Evolutionary conservation across 2,797 vertebrate genomes (phyloP).

Genomic region (Chaetophractus vellerosus): DNA sequence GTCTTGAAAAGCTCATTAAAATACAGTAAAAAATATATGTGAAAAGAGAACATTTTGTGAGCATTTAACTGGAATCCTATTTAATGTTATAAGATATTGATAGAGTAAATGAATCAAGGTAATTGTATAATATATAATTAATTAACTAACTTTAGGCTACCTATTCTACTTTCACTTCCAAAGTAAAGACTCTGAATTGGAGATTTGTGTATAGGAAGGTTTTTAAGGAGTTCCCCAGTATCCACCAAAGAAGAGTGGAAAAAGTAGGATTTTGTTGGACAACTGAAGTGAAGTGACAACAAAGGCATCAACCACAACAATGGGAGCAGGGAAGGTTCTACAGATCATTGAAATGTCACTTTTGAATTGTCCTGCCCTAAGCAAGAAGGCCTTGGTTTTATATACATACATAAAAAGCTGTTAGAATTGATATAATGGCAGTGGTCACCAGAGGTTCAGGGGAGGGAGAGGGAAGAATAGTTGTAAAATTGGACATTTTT

Average conservation of each 20-base stretch:
- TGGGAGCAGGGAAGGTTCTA: neutral
- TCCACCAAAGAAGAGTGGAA: neutral
- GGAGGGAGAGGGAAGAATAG: no score
- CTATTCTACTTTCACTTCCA: neutral
- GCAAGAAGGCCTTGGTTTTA: fast-evolving
- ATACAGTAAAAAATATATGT: neutral
- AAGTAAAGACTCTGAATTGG: neutral
- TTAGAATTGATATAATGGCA: no score
- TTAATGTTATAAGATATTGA: neutral
- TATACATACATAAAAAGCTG: neutral
- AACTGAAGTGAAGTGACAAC: neutral
- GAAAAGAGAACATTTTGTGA: neutral
- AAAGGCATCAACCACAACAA: neutral
- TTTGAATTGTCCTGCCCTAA: neutral
- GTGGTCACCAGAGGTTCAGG: no score
- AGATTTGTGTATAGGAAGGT: neutral
- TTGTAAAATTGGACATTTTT: no score
- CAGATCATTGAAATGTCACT: neutral
- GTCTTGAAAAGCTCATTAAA: neutral
- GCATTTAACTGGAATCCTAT: neutral
- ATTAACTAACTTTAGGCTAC: neutral
- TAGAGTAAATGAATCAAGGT: neutral
- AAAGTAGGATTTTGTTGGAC: neutral
- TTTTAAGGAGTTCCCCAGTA: neutral
- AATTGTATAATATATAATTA: neutral